phyloP scores from a whole-genome alignment of 2,888 invertebrate genomes.

The Endotricha flammealis region DNA sequence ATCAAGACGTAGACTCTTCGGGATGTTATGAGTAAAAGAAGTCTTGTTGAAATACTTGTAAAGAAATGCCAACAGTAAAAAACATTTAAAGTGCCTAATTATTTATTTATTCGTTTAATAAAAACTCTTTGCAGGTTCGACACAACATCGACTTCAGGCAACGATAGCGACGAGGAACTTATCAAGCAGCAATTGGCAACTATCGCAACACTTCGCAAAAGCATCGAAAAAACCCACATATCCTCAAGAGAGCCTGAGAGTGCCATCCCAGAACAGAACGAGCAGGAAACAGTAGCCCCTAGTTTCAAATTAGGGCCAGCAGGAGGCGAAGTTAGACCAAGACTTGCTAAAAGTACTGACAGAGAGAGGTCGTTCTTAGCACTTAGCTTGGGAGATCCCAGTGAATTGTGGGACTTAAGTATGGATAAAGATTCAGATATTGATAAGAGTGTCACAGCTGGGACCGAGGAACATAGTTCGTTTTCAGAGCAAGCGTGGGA shows the following conservation, averaged over 20 bases:
- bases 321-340: conserved; percentile 61
- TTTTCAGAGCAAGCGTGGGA: conserved; percentile 97
- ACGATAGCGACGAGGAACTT: conserved; percentile 82
- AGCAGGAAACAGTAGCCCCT: conserved; percentile 69
- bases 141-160: conserved; percentile 80
- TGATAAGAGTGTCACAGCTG: conserved; percentile 80
- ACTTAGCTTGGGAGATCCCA: conserved; percentile 63
- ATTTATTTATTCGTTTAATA: too few relatives aligned
- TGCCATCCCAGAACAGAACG: conserved; percentile 62
- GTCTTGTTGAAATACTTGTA: too few relatives aligned
- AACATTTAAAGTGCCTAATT: too few relatives aligned
- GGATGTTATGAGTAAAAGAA: too few relatives aligned
- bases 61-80: too few relatives aligned
- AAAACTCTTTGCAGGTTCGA: conserved; percentile 66
- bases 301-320: conserved; percentile 82
- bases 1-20: too few relatives aligned
- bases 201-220: conserved; percentile 59
- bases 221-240: conserved; percentile 71
- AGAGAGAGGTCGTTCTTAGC: conserved; percentile 60
- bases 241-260: conserved; percentile 51
- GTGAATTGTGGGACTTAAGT: conserved; percentile 61
- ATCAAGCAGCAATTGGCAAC: conserved; percentile 56
- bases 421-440: conserved; percentile 70
- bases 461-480: conserved; percentile 86
- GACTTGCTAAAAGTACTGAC: conserved; percentile 55